Conservation (phyloP, 2,888 invertebrate genomes). For the Sisyra terminalis region DNA sequence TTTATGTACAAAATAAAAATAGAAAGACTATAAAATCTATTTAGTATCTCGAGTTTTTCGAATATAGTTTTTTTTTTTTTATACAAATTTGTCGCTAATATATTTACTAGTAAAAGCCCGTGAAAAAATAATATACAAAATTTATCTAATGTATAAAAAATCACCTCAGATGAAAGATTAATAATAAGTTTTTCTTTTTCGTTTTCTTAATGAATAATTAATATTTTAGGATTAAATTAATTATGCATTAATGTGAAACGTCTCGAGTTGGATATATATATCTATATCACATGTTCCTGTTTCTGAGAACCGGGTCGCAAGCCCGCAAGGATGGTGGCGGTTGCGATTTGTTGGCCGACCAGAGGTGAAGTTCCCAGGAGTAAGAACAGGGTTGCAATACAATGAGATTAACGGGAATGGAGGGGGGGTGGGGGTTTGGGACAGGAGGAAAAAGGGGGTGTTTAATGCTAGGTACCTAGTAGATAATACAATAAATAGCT, state of each 20-base stretch:
- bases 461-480: conserved; percentile 1
- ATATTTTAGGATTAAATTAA: conserved; percentile 1
- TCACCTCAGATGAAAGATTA: conserved; percentile 8
- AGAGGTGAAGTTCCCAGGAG: conserved; percentile 1
- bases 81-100: conserved; percentile 9
- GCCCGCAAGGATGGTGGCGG: background rate
- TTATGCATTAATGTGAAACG: conserved; percentile 1
- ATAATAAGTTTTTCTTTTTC: conserved; percentile 1
- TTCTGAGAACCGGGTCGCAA: conserved; percentile 1
- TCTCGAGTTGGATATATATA: background rate
- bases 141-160: conserved; percentile 10
- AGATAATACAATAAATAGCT: background rate
- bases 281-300: conserved; percentile 6
- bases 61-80: too few relatives aligned
- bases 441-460: too few relatives aligned
- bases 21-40: conserved; percentile 9
- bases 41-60: conserved; percentile 8
- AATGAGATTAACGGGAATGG: background rate
- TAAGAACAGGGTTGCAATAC: conserved; percentile 4
- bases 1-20: conserved; percentile 10
- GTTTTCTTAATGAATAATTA: background rate
- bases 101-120: conserved; percentile 9
- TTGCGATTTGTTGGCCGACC: background rate
- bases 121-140: conserved; percentile 10
- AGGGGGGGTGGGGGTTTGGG: too few relatives aligned